Evolutionary conservation across 2,888 invertebrate genomes (phyloP), one percentile per base, ranked within the genome.

Genomic region (Macrophya annulata): DNA sequence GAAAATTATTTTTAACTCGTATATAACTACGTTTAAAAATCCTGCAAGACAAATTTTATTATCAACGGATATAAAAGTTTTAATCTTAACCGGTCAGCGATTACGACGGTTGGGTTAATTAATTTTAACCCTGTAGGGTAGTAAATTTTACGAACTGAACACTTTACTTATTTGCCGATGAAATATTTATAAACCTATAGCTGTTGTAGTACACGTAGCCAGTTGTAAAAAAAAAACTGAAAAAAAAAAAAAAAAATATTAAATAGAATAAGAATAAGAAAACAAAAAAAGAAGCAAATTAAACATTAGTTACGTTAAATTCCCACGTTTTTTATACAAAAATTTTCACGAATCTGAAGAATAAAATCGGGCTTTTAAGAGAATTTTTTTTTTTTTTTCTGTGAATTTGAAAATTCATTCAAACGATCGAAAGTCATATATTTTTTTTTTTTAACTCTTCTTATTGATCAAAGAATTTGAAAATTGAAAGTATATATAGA

Each of bases 31-130:
- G 74, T 31, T n/a, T 43, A 8, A 43, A 62, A n/a, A n/a, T n/a
- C 81, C 43, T n/a, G 71, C 0, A 81, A 62, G 79, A 59, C 45
- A 37, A 79, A 81, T 81, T 81, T 81, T 81, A 81, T 62, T 62
- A 62, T 81, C 59, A 59, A 81, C 59, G 40, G 55, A 21, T 43
- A 25, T 77, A 81, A 81, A 81, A 81, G 62, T 81, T 81, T 62
- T 31, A 62, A 81, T 21, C 40, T 81, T 62, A 81, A 81, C 81
- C 81, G 81, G 81, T 81, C 62, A 81, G 62, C 81, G 77, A 77
- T 77, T 77, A 77, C 77, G 77, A 77, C 77, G 31, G 51, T 77
- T 17, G 77, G 77, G 77, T 37, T 77, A 77, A 77, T 77, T 77
- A 77, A 77, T 77, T 77, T 77, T 77, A 55, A 25, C 48, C 51